Evolutionary conservation across 2,113 vertebrate genomes (phyloP).

Genomic region (Channa maculata): DNA sequence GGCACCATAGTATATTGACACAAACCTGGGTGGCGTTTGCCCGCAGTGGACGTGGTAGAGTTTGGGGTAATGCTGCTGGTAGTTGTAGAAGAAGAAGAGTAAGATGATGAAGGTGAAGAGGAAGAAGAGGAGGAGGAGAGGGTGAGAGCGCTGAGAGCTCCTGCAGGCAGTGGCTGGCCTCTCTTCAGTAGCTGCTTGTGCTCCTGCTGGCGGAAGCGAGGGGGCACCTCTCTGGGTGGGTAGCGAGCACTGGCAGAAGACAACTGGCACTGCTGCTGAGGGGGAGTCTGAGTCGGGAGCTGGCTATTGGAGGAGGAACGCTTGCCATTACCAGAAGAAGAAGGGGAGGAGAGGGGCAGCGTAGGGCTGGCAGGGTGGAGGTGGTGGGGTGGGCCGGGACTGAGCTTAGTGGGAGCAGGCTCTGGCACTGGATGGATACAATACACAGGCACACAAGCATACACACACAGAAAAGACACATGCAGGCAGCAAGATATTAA

Average conservation of each 20-base stretch:
- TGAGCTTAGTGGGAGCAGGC: conserved; percentile 91
- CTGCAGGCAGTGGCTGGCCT: conserved; percentile 93
- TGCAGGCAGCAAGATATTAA: conserved; percentile 64
- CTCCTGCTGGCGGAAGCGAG: conserved; percentile 98
- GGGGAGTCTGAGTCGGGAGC: conserved; percentile 67
- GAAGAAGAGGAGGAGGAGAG: conserved; percentile 73
- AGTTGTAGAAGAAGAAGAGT: conserved; percentile 66
- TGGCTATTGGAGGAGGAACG: conserved; percentile 81
- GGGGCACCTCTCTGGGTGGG: conserved; percentile 96
- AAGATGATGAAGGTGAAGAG: conserved; percentile 63
- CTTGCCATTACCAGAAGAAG: conserved; percentile 94
- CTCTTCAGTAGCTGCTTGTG: conserved; percentile 98
- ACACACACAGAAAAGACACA: conserved; percentile 58
- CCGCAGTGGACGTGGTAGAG: conserved; percentile 80
- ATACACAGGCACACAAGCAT: conserved; percentile 49
- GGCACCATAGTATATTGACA: conserved; percentile 24
- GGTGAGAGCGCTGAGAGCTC: conserved; percentile 85
- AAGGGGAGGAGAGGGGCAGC: conserved; percentile 88
- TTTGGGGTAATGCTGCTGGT: conserved; percentile 72
- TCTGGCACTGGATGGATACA: conserved; percentile 90
- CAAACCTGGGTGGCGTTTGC: conserved; percentile 90
- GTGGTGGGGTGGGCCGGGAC: conserved; percentile 87
- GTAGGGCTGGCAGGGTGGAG: conserved; percentile 86
- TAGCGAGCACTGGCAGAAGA: conserved; percentile 88
- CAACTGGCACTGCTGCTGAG: conserved; percentile 82